Percentiles rank a stretch among this genome's conserved stretches.
Evolutionary conservation across 2,888 invertebrate genomes (phyloP).

Genomic region (Bruchidius siliquastri): DNA sequence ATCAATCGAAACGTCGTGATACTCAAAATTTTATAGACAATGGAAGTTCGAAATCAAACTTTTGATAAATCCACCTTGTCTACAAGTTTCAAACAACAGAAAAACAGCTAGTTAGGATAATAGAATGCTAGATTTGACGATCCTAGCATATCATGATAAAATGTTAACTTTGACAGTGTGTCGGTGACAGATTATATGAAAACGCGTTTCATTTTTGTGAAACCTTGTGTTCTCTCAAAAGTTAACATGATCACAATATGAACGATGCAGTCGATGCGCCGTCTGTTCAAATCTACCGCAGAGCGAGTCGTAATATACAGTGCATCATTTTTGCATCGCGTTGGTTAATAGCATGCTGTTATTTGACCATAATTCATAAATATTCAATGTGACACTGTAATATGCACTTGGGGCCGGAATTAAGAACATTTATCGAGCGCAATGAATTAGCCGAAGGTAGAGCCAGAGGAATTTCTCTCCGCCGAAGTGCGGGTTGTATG

Average conservation of each 20-base stretch:
- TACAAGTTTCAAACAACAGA: too few species aligned
- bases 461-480: slow-evolving; percentile 5
- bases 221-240: too few species aligned
- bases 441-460: slow-evolving; percentile 13
- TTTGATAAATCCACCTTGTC: too few species aligned
- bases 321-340: slow-evolving; percentile 2
- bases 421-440: slow-evolving; percentile 18
- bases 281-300: not conserved
- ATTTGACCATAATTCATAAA: slow-evolving; percentile 18
- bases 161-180: too few species aligned
- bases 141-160: too few species aligned
- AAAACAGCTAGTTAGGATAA: too few species aligned
- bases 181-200: too few species aligned
- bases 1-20: too few species aligned
- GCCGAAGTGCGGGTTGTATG: not conserved
- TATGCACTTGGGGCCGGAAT: slow-evolving; percentile 15
- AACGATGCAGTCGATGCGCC: not conserved
- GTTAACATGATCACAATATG: not conserved
- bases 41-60: too few species aligned
- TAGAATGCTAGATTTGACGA: too few species aligned
- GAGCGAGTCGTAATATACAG: not conserved
- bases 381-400: slow-evolving; percentile 17
- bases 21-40: too few species aligned
- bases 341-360: slow-evolving; percentile 18
- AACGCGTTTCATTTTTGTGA: too few species aligned